These are phyloP conservation scores for Paratrypauchen microcephalus DNA, from an alignment of 2,797 vertebrate species.

Conservation along the genomic window DNA sequence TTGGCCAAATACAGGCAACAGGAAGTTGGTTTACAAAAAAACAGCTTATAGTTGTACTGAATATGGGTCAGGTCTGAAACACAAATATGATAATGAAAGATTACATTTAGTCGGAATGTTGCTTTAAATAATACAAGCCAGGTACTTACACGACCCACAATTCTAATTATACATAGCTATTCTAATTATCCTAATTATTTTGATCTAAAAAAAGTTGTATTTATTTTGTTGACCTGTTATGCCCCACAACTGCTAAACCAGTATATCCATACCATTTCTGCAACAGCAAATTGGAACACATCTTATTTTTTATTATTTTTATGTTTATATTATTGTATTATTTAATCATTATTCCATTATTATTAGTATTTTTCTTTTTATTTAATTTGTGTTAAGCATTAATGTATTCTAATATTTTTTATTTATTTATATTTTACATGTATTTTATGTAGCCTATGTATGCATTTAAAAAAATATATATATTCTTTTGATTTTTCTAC, in stretches of 20 bases:
- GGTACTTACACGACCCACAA: background rate
- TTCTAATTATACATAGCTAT: background rate
- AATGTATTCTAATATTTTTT: too few species aligned
- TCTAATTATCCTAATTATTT: too few species aligned
- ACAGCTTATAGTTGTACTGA: too few species aligned
- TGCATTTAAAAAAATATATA: too few species aligned
- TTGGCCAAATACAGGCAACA: background rate
- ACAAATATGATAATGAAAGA: background rate
- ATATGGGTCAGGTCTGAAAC: background rate
- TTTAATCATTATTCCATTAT: background rate
- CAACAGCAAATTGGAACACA: too few species aligned
- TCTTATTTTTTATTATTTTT: too few species aligned
- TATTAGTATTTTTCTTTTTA: too few species aligned
- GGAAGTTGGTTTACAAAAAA: slow-evolving; percentile 1
- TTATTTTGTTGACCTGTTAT: too few species aligned
- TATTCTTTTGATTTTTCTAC: too few species aligned
- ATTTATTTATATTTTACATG: background rate
- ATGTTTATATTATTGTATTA: too few species aligned
- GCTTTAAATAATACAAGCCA: background rate
- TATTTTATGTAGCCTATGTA: background rate
- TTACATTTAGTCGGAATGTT: background rate
- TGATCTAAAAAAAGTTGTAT: background rate
- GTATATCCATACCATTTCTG: too few species aligned
- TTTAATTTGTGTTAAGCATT: too few species aligned
- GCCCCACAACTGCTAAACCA: background rate